A percentile compares a stretch with the other conserved stretches of the same genome.
phyloP scores from a whole-genome alignment of 1,140 invertebrate genomes.

The Drosophila subpulchrella region DNA sequence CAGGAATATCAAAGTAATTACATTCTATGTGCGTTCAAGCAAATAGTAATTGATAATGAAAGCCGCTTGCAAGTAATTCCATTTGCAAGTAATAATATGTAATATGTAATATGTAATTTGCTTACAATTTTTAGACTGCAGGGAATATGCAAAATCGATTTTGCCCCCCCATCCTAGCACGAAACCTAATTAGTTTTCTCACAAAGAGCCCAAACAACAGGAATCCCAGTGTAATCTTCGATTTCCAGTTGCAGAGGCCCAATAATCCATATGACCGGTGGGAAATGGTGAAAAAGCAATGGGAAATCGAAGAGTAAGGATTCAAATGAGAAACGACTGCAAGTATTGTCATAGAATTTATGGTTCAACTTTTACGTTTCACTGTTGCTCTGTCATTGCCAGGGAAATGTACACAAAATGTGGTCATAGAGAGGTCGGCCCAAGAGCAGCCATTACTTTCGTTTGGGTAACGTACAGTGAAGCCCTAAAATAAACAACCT shows the following conservation, averaged over 20 bases:
- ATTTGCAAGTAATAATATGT: constrained; percentile 4
- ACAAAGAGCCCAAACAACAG: not conserved
- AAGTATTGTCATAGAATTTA: constrained; percentile 30
- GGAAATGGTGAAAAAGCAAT: not conserved
- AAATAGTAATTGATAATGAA: constrained; percentile 1
- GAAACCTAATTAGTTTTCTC: constrained; percentile 32
- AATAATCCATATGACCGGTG: constrained; percentile 17
- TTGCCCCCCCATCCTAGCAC: not conserved
- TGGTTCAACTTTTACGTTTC: constrained; percentile 24
- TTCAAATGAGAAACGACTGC: not conserved
- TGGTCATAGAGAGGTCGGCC: constrained; percentile 2
- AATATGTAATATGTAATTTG: constrained; percentile 6
- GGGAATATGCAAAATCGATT: constrained; percentile 7
- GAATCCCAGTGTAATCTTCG: constrained; percentile 35
- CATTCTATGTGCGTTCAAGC: not conserved
- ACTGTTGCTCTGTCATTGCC: constrained; percentile 21
- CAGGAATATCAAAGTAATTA: constrained; percentile 21
- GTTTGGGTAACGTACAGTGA: not conserved
- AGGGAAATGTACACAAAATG: constrained; percentile 25
- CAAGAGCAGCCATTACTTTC: not conserved
- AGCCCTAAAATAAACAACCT: not conserved
- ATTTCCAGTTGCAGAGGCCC: constrained; percentile 22
- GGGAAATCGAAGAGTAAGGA: not conserved
- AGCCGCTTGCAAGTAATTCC: constrained; percentile 10
- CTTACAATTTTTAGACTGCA: constrained; percentile 1